Percentiles rank a stretch among this genome's conserved stretches.
Evolutionary conservation across 2,888 invertebrate genomes (phyloP).

Genomic region (Tetranychus truncatus): DNA sequence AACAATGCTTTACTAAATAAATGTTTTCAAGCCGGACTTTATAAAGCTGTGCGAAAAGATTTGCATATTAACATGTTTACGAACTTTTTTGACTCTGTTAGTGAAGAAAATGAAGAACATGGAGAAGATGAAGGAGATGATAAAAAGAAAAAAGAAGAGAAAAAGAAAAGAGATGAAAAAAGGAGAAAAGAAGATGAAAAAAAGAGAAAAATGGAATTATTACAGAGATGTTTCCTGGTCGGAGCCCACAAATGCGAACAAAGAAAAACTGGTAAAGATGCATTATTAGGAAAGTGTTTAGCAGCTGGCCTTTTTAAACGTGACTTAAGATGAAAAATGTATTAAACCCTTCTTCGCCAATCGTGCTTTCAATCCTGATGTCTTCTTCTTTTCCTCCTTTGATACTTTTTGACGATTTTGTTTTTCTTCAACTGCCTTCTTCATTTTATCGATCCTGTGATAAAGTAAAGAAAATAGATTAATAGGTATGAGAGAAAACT

Average conservation of each 20-base stretch:
- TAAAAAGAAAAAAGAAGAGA: no score
- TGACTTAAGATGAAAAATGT: not conserved
- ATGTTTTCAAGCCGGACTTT: no score
- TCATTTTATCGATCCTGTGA: not conserved
- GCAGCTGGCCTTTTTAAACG: not conserved
- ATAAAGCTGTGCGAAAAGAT: no score
- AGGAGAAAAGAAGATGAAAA: no score
- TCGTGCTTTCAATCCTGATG: not conserved
- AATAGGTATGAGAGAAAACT: not conserved
- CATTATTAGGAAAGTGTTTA: not conserved
- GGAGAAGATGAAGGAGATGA: no score
- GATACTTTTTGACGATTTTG: not conserved
- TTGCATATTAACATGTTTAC: no score
- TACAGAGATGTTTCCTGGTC: not conserved
- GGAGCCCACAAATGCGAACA: not conserved
- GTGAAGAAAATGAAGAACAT: no score
- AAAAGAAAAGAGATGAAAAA: no score
- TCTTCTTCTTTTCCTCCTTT: constrained; percentile 1
- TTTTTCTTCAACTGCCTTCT: not conserved
- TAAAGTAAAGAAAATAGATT: not conserved
- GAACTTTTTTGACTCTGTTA: no score
- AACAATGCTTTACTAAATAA: no score
- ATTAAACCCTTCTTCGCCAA: not conserved
- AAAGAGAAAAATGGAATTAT: not conserved
- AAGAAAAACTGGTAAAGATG: not conserved